Evolutionary conservation across 2,888 invertebrate genomes (phyloP), one percentile per base, ranked within the genome.

Genomic region (Pseudoips prasinana): DNA sequence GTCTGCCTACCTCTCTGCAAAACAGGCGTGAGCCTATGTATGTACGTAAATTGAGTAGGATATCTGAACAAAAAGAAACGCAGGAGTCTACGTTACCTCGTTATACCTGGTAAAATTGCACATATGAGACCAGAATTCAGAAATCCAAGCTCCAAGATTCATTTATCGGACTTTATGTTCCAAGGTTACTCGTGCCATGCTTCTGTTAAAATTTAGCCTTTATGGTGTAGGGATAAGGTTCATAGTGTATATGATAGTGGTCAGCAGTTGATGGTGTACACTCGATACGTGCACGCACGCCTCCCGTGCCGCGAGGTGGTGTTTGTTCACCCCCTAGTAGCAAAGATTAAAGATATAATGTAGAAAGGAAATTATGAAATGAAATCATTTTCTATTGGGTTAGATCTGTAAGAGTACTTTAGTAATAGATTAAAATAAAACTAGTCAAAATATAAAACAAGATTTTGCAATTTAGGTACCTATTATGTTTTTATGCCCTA

Each of bases 231-330:
- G 7, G 1, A 39, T 61, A 58, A 37, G 43, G 42, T 28, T 10
- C 30, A 34, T 22, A 6, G 38, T 20, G 14, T 20, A 22, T 20
- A 22, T 25, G 34, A 29, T 40, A 31, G 25, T 22, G 29, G 39
- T 30, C 23, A 29, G 33, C 31, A 39, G 36, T n/a, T 51, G 47
- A 36, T 46, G 20, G 20, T 7, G 56, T 66, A 64, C 58, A 82
- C 62, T 57, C 64, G 78, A 82, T 74, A 78, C 68, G 58, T 60
- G 55, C 70, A 76, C 76, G 73, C 76, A 74, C 74, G 69, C 67
- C 78, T 77, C 66, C 73, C 62, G 63, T 63, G 55, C 39, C 54
- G 50, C n/a, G 58, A 72, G 78, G 77, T 75, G 74, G 73, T 79
- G 76, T n/a, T n/a, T 81, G 60, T 72, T 75, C 77, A 74, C 76